Base-by-base conservation (phyloP, 1,140 invertebrate genomes). In the Steinernema khuongi region DNA sequence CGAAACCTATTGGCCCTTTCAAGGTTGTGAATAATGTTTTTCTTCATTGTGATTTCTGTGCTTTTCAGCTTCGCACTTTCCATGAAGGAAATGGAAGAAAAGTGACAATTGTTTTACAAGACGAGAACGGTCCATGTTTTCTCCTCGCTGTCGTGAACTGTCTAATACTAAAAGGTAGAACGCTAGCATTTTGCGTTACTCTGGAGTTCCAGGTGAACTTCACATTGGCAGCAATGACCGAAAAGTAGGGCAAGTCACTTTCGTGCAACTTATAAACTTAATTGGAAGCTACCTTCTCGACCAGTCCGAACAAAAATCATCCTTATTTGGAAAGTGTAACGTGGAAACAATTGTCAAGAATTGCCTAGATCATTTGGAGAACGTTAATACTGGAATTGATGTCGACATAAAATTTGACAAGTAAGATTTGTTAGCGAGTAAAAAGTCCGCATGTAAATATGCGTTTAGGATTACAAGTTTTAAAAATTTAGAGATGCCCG, bases 91-190 rank as follows among this genome's bases (percentile, higher is more conserved):
- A n/a, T n/a, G n/a, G n/a, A n/a, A n/a, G n/a, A n/a, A n/a, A n/a
- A n/a, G n/a, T n/a, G n/a, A 69, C 43, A 28, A 72, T 72, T 69
- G 44, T 72, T 2, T 71, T 68, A 44, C 71, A 72, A 36, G 29
- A 44, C 14, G 1, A 70, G 19, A 72, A 72, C 28, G 71, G 71
- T 7, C 71, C 71, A 2, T 72, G 71, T 26, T 44, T 44, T 29
- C 32, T 72, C 1, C 26, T 72, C 26, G 71, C 71, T 18, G 71
- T 66, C n/a, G 44, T 69, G 22, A 72, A 72, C 44, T 44, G 43
- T 19, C 28, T 72, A 7, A 67, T 31, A 29, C 28, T 72, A 26
- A 19, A 32, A 68, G 71, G 44, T 72, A n/a, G 19, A 18, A n/a
- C 31, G 19, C 17, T 18, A 19, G n/a, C 31, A 71, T 11, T 71